Conservation (phyloP, 2,113 vertebrate species). For the Phocoena phocoena region DNA sequence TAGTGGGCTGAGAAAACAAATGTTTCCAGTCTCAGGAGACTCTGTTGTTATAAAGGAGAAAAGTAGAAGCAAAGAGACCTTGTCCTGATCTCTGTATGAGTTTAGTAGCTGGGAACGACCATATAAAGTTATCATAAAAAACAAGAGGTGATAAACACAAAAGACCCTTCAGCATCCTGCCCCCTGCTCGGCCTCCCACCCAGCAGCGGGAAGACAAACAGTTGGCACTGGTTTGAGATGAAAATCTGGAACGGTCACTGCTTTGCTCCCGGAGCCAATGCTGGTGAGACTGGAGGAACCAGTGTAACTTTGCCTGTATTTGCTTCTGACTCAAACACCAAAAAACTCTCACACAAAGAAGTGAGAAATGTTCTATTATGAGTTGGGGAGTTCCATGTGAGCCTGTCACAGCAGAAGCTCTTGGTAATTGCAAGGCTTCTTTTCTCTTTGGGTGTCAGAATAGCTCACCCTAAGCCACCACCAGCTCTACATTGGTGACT, state of each 20-base stretch:
- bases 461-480: background rate
- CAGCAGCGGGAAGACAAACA: background rate
- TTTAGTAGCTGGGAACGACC: slow-evolving; percentile 29
- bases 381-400: background rate
- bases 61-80: slow-evolving; percentile 29
- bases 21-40: slow-evolving; percentile 54
- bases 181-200: background rate
- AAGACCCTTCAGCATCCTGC: background rate
- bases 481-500: background rate
- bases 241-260: background rate
- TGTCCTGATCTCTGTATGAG: background rate
- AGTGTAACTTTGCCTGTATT: background rate
- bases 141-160: background rate
- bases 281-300: background rate
- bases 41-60: slow-evolving; percentile 14
- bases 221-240: background rate
- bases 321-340: background rate
- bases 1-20: slow-evolving; percentile 80
- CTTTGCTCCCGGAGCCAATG: background rate
- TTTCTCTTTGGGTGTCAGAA: background rate
- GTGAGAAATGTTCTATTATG: background rate
- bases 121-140: background rate
- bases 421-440: background rate
- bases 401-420: background rate
- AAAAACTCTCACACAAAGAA: background rate